phyloP scores from a whole-genome alignment of 2,888 invertebrate species.

The Dolomedes plantarius region DNA sequence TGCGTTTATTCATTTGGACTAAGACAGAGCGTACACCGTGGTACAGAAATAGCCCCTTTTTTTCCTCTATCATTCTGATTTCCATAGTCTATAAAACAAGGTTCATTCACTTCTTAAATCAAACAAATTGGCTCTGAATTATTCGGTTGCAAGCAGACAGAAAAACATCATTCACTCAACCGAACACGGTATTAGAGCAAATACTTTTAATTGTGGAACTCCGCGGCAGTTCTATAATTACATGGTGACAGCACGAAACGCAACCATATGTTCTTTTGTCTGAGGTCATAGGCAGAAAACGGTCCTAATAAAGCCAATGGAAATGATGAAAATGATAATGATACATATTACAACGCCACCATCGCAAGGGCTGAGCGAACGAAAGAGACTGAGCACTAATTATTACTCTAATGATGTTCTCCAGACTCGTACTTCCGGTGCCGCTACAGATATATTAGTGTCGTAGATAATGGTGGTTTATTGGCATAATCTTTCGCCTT shows the following conservation, averaged over 20 bases:
- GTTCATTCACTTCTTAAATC: too few relatives aligned
- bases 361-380: background rate
- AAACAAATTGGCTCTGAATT: too few relatives aligned
- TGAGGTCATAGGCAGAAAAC: background rate
- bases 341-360: slow-evolving; percentile 1
- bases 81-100: too few relatives aligned
- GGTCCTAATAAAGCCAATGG: slow-evolving; percentile 7
- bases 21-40: too few relatives aligned
- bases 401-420: slow-evolving; percentile 2
- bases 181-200: too few relatives aligned
- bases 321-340: slow-evolving; percentile 7
- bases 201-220: background rate
- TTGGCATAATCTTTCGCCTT: background rate
- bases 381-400: background rate
- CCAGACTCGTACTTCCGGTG: slow-evolving; percentile 1
- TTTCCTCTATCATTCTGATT: too few relatives aligned
- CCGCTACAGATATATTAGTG: background rate
- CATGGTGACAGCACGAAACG: background rate
- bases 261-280: background rate
- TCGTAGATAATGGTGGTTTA: background rate
- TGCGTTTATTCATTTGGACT: too few relatives aligned
- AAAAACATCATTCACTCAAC: too few relatives aligned
- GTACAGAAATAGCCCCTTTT: too few relatives aligned
- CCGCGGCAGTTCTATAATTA: background rate
- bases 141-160: too few relatives aligned